Evolutionary conservation across 1,140 invertebrate genomes (phyloP).

Genomic region (Drosophila varians): DNA sequence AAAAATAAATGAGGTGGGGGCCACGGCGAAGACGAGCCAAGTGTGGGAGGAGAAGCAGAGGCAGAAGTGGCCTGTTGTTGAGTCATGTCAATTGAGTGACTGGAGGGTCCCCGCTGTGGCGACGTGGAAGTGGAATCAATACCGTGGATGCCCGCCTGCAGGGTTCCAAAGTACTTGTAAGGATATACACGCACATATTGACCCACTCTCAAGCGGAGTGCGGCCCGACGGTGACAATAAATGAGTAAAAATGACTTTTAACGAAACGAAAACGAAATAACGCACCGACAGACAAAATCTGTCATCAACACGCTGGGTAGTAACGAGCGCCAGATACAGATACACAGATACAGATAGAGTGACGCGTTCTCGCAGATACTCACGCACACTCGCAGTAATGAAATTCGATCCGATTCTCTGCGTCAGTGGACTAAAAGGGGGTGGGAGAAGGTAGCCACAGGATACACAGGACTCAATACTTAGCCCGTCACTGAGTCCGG

Average conservation of each 20-base stretch:
- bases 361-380: conserved; percentile 38
- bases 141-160: conserved; percentile 59
- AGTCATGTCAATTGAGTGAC: conserved; percentile 80
- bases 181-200: conserved; percentile 53
- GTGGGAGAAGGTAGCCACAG: conserved; percentile 15
- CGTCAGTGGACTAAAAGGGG: conserved; percentile 28
- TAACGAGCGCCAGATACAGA: conserved; percentile 40
- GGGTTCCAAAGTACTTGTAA: conserved; percentile 67
- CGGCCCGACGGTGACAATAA: conserved; percentile 77
- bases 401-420: conserved; percentile 75
- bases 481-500: not conserved
- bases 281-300: conserved; percentile 59
- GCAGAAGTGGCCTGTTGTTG: conserved; percentile 57
- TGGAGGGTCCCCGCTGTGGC: conserved; percentile 64
- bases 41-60: not conserved
- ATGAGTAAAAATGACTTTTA: conserved; percentile 81
- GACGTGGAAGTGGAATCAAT: conserved; percentile 62
- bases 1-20: conserved; percentile 36
- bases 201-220: conserved; percentile 28
- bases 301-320: conserved; percentile 76
- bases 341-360: conserved; percentile 36
- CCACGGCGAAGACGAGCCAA: not conserved
- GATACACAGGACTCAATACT: not conserved
- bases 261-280: conserved; percentile 75
- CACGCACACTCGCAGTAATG: conserved; percentile 53